Base-by-base conservation (phyloP, 1,140 invertebrate genomes). In the Sitophilus oryzae region DNA sequence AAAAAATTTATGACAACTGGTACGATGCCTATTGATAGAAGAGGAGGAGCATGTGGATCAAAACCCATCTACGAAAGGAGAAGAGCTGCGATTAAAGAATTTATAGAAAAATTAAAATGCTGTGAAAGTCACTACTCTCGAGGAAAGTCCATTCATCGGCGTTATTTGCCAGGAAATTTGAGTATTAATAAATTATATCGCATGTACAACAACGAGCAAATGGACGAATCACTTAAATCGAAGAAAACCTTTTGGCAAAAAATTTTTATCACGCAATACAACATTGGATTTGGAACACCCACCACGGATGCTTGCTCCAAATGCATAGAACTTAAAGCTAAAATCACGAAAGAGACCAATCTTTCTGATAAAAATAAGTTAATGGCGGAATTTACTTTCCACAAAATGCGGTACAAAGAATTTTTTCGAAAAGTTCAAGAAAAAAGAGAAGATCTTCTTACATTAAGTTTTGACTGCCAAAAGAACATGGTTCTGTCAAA, bases 261-360 rank as follows among this genome's bases (percentile, higher is more conserved):
- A 40, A 40, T 5, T 40, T 40, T 40, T 40, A 40, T 15, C 37
- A 40, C 5, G 5, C 10, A 40, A 16, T 40, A 40, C 16, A 40
- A 40, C 37, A 40, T 40, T 40, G 37, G 37, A n/a, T n/a, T n/a
- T n/a, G n/a, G n/a, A n/a, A n/a, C n/a, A n/a, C n/a, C n/a, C n/a
- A n/a, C 14, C 4, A 5, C 15, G 37, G 37, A 40, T 40, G 37
- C 14, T 5, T 40, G 9, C 37, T 40, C 37, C 16, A 40, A 40
- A 40, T 40, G 37, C 16, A 40, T 40, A n/a, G 37, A 40, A 40
- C 5, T 40, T 40, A 40, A 40, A 40, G 9, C 37, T 40, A 40
- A 40, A 16, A 40, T 40, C 15, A 40, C n/a, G 15, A 40, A 40
- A n/a, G 37, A 10, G 10, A 16, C 5, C 37, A 40, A 16, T 40